Evolutionary conservation across 1,140 invertebrate species (phyloP).

Genomic region (Drosophila oshimai): DNA sequence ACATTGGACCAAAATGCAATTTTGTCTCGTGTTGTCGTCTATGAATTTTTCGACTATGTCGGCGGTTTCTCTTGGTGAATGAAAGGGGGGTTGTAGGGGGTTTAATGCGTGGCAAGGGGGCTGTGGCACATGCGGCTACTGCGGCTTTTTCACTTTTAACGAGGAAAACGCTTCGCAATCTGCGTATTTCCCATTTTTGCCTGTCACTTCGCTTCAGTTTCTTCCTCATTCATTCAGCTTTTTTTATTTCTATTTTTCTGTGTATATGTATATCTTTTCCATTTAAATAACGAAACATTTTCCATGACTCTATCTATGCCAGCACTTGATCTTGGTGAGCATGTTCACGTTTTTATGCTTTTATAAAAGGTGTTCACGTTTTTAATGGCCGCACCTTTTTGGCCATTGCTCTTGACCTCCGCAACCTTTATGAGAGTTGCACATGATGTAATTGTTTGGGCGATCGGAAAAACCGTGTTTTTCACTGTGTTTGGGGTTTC

Average conservation of each 20-base stretch:
- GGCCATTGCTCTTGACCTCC: conserved; percentile 46
- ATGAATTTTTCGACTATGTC: conserved; percentile 70
- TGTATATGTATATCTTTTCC: conserved; percentile 1
- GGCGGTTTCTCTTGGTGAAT: conserved; percentile 33
- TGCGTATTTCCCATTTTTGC: conserved; percentile 65
- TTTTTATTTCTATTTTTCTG: conserved; percentile 1
- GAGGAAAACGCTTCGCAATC: conserved; percentile 50
- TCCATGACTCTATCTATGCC: conserved; percentile 2
- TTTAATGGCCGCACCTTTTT: conserved; percentile 53
- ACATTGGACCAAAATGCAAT: conserved; percentile 72
- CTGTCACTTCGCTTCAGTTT: conserved; percentile 42
- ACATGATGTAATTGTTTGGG: conserved; percentile 25
- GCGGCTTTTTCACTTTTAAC: conserved; percentile 81
- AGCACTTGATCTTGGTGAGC: conserved; percentile 28
- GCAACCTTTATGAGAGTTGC: conserved; percentile 21
- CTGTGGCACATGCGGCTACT: conserved; percentile 66
- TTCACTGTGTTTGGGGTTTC: not conserved
- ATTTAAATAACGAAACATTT: conserved; percentile 59
- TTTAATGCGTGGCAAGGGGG: not conserved
- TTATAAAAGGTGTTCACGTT: conserved; percentile 28
- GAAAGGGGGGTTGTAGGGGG: not conserved
- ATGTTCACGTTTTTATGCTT: conserved; percentile 33
- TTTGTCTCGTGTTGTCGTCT: conserved; percentile 78
- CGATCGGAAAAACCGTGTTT: conserved; percentile 20
- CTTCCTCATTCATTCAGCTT: not conserved